Evolutionary conservation across 1,140 invertebrate genomes (phyloP).

Genomic region (Diachasmimorpha longicaudata): DNA sequence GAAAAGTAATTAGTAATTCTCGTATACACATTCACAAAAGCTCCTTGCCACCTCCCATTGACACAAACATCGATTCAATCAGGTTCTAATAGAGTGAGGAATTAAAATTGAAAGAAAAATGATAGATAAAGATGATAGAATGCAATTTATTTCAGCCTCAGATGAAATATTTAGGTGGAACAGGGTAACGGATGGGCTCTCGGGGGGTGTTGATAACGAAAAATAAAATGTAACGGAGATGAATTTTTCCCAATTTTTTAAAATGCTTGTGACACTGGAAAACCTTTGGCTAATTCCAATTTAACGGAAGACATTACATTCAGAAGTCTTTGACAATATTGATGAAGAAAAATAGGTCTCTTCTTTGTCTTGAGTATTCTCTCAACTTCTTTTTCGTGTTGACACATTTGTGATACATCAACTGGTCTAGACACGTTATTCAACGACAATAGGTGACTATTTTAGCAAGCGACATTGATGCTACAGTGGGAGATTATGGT

Average conservation of each 20-base stretch:
- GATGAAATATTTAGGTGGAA: no score
- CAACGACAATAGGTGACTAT: background rate
- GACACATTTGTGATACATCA: background rate
- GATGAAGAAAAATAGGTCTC: background rate
- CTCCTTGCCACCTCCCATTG: background rate
- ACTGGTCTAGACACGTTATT: background rate
- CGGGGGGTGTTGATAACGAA: no score
- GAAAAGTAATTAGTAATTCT: background rate
- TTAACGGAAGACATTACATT: background rate
- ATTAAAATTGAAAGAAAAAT: no score
- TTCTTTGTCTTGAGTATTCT: background rate
- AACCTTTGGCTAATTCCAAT: background rate
- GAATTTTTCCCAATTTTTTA: no score
- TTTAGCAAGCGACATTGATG: slow-evolving; percentile 34
- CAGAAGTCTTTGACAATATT: background rate
- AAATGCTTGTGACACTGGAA: background rate
- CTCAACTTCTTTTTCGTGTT: background rate
- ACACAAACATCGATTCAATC: no score
- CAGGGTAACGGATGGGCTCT: no score
- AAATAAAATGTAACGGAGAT: no score
- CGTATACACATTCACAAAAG: background rate
- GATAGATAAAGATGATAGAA: no score
- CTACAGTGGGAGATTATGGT: slow-evolving; percentile 17
- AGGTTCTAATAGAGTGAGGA: no score
- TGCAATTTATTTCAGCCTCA: no score